Conservation (phyloP, 2,113 vertebrate species). For the Amphilophus citrinellus region DNA sequence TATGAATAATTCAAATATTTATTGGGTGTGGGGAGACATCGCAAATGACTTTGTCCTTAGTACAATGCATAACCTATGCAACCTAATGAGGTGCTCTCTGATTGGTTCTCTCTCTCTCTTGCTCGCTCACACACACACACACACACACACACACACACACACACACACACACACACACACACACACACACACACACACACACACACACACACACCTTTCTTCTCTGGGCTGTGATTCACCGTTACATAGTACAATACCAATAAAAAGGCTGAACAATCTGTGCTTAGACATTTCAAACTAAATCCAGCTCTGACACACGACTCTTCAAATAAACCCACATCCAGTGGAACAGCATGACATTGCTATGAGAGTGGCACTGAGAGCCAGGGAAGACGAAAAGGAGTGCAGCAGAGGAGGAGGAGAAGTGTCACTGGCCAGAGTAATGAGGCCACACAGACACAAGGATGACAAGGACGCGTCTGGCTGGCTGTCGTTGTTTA, state of each 20-base stretch:
- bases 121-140: neutral
- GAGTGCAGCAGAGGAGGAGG: constrained; percentile 33
- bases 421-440: constrained; percentile 60
- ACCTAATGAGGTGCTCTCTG: constrained; percentile 53
- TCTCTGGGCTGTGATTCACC: constrained; percentile 31
- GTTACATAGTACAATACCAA: constrained; percentile 41
- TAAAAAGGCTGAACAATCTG: constrained; percentile 37
- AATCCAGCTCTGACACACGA: constrained; percentile 20
- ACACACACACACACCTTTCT: constrained; percentile 17
- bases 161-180: neutral
- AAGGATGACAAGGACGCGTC: constrained; percentile 76
- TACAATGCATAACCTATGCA: constrained; percentile 55
- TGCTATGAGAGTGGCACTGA: constrained; percentile 9
- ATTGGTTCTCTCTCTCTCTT: constrained; percentile 17
- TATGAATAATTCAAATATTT: constrained; percentile 83
- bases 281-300: constrained; percentile 26
- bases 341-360: neutral
- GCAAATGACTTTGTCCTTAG: constrained; percentile 61
- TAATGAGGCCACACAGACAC: constrained; percentile 75
- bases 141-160: constrained; percentile 12
- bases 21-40: constrained; percentile 64
- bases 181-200: neutral
- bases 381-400: constrained; percentile 25
- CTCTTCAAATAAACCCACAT: constrained; percentile 32
- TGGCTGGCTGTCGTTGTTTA: constrained; percentile 73